Evolutionary conservation across 2,888 invertebrate species (phyloP).

Genomic region (Osmoderma eremita): DNA sequence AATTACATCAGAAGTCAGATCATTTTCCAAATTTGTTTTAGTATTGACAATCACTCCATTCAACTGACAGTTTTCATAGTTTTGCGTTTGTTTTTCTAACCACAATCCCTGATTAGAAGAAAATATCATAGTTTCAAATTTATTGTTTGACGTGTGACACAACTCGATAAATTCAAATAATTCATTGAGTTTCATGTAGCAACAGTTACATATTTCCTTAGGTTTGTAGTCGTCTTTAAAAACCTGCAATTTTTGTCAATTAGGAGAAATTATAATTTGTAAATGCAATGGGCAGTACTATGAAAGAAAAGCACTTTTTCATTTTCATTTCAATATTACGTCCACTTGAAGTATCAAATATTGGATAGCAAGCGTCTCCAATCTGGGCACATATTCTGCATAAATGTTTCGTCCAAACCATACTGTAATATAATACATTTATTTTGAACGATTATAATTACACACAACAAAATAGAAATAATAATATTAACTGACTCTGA

Average conservation of each 20-base stretch:
- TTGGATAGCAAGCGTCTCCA: conserved; percentile 56
- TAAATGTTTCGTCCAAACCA: conserved; percentile 54
- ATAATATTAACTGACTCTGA: too few species aligned
- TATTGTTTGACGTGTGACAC: conserved; percentile 57
- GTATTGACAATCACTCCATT: conserved; percentile 41
- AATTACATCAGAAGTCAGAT: conserved; percentile 29
- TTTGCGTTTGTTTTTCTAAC: conserved; percentile 34
- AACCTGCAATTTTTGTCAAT: conserved; percentile 52
- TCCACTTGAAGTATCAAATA: conserved; percentile 55
- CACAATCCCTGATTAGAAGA: conserved; percentile 42
- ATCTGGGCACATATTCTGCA: conserved; percentile 60
- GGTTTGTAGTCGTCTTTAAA: conserved; percentile 60
- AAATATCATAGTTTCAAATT: conserved; percentile 57
- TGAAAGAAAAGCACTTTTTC: conserved; percentile 59
- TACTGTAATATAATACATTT: background rate
- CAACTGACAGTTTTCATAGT: conserved; percentile 37
- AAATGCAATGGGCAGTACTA: conserved; percentile 52
- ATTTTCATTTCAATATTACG: conserved; percentile 59
- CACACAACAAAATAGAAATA: too few species aligned
- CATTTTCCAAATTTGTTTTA: conserved; percentile 11
- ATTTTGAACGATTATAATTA: too few species aligned
- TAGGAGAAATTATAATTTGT: background rate
- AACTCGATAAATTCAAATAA: conserved; percentile 58
- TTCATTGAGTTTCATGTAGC: conserved; percentile 60
- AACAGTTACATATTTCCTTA: conserved; percentile 60